Evolutionary conservation across 2,797 vertebrate genomes (phyloP).

Genomic region (Hydrolagus colliei): DNA sequence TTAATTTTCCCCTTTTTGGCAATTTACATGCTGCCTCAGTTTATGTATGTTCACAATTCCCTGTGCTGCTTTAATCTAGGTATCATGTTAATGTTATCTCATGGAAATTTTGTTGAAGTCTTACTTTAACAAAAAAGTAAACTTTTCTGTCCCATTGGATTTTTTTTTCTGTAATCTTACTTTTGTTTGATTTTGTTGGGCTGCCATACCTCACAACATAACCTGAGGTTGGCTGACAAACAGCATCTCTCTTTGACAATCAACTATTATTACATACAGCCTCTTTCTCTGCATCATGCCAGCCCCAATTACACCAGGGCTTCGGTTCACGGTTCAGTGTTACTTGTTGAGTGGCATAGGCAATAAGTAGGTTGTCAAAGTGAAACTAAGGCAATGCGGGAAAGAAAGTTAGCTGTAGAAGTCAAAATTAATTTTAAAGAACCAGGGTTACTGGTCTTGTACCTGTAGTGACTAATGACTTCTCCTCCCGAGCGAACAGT

Average conservation of each 20-base stretch:
- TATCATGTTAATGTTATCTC: too few relatives aligned
- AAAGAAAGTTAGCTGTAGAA: background rate
- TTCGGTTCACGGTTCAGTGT: background rate
- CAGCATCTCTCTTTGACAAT: conserved; percentile 17
- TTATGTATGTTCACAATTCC: too few relatives aligned
- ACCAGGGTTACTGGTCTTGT: background rate
- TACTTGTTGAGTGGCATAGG: conserved; percentile 1
- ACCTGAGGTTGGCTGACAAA: conserved; percentile 21
- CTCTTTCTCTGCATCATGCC: background rate
- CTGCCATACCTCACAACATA: conserved; percentile 20
- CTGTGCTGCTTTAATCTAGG: too few relatives aligned
- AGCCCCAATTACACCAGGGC: background rate
- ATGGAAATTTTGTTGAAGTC: too few relatives aligned
- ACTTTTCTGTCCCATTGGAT: background rate
- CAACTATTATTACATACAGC: conserved; percentile 21
- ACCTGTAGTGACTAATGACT: conserved; percentile 1
- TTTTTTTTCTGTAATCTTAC: background rate
- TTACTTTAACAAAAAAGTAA: too few relatives aligned
- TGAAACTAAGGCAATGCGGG: conserved; percentile 14
- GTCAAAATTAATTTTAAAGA: conserved; percentile 27
- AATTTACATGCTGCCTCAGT: too few relatives aligned
- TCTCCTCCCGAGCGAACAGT: conserved; percentile 3
- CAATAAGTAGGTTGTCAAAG: conserved; percentile 16
- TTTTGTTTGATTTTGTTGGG: conserved; percentile 7
- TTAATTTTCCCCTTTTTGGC: too few relatives aligned